Evolutionary conservation across 2,888 invertebrate genomes (phyloP).

Genomic region (Lasioglossum leucozonium): DNA sequence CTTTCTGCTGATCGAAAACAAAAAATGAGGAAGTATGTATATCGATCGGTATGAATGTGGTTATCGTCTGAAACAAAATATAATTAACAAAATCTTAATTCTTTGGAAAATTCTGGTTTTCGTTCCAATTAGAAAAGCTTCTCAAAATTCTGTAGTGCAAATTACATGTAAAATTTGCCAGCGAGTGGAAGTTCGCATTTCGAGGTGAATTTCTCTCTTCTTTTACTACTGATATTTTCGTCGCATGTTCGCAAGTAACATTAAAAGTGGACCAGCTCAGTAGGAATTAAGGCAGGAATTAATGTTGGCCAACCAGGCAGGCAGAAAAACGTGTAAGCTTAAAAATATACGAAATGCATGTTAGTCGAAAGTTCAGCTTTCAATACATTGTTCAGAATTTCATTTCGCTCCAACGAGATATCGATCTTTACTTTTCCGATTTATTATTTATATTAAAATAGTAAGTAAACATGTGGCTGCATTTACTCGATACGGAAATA

Average conservation of each 20-base stretch:
- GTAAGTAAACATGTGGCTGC: not conserved
- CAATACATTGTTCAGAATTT: not conserved
- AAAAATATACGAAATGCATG: not conserved
- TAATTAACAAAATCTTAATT: not conserved
- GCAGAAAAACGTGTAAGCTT: not conserved
- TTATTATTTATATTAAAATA: not conserved
- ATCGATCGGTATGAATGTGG: no score
- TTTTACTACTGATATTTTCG: not conserved
- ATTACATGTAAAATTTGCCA: slow-evolving; percentile 1
- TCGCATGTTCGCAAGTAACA: not conserved
- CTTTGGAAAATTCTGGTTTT: not conserved
- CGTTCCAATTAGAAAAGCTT: slow-evolving; percentile 18
- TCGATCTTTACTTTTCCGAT: not conserved
- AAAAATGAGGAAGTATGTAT: not conserved
- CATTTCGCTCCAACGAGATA: not conserved
- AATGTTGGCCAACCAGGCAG: slow-evolving; percentile 1
- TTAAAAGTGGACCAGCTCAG: not conserved
- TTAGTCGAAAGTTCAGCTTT: not conserved
- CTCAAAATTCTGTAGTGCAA: slow-evolving; percentile 1
- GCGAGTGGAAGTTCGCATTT: slow-evolving; percentile 4
- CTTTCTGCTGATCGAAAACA: not conserved
- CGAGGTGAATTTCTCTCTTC: not conserved
- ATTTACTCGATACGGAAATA: not conserved
- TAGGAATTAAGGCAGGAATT: not conserved
- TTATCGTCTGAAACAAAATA: not conserved